Conservation (phyloP, 1,140 invertebrate genomes). For the Steinernema feltiae region DNA sequence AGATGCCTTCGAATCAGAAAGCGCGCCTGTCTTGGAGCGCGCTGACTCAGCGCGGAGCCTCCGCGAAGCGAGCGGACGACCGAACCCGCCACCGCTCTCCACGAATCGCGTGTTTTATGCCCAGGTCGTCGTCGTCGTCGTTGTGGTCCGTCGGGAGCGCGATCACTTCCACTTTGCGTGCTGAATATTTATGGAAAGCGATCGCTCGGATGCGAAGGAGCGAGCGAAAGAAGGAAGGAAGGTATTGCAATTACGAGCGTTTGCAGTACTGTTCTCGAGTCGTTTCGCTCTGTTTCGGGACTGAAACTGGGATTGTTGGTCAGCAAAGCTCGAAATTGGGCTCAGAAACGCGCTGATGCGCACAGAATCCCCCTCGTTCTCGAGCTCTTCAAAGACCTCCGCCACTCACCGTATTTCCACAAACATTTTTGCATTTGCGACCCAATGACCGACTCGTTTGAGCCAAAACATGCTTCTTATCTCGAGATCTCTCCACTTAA, state of each 20-base stretch:
- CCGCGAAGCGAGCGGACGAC: background rate
- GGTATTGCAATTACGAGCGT: too few relatives aligned
- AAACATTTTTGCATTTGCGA: background rate
- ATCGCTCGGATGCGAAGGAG: too few relatives aligned
- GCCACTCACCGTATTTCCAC: background rate
- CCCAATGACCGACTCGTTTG: background rate
- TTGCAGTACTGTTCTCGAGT: too few relatives aligned
- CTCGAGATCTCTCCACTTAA: conserved; percentile 7
- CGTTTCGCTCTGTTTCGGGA: too few relatives aligned
- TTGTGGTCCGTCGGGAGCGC: background rate
- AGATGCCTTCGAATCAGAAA: background rate
- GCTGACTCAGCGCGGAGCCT: background rate
- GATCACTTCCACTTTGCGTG: conserved; percentile 5
- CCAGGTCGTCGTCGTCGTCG: background rate
- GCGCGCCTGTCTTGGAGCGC: background rate
- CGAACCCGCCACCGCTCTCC: background rate
- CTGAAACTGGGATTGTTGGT: too few relatives aligned
- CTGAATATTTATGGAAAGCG: background rate
- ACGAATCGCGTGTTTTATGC: too few relatives aligned
- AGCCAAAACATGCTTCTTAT: background rate
- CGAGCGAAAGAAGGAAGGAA: too few relatives aligned
- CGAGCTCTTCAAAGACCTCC: background rate
- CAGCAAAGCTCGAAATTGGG: too few relatives aligned
- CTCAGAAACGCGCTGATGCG: too few relatives aligned
- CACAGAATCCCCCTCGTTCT: too few relatives aligned